Percentiles rank a stretch among this genome's conserved stretches.
These are phyloP conservation scores for Anthopleura xanthogrammica DNA, from an alignment of 92 coral and sea anemone species.

Conservation along the genomic window DNA sequence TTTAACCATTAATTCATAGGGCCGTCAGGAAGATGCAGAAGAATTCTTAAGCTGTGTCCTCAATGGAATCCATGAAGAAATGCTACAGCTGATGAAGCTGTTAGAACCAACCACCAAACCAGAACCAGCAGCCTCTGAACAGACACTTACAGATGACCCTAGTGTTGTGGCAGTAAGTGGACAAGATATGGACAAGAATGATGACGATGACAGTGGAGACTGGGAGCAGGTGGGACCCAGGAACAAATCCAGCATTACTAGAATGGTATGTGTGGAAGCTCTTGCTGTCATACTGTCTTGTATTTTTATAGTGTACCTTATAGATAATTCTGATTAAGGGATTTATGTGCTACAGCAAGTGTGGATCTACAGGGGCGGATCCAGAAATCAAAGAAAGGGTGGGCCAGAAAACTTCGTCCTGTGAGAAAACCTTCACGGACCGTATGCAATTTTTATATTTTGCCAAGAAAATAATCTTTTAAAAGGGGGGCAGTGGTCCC, in stretches of 20 bases:
- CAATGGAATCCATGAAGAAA: constrained; percentile 95
- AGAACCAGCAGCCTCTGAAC: constrained; percentile 3
- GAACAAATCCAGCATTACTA: constrained; percentile 93
- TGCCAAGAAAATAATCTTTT: too few relatives aligned
- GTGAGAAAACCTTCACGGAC: too few relatives aligned
- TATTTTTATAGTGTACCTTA: background rate
- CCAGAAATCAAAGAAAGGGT: too few relatives aligned
- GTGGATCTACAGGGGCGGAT: too few relatives aligned
- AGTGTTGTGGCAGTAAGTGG: constrained; percentile 35
- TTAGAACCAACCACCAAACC: constrained; percentile 38
- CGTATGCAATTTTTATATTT: too few relatives aligned
- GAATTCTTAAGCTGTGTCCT: constrained; percentile 92
- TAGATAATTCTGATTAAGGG: too few relatives aligned
- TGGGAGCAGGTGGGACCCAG: constrained; percentile 99
- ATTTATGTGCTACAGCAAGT: too few relatives aligned
- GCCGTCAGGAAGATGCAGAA: constrained; percentile 97
- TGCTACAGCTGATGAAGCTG: constrained; percentile 60
- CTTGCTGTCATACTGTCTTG: background rate
- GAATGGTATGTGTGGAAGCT: constrained; percentile 54
- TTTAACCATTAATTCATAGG: constrained; percentile 36
- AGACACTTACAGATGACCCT: constrained; percentile 5
- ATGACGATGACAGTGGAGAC: constrained; percentile 80
- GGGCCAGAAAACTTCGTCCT: too few relatives aligned
- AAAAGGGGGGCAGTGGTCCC: too few relatives aligned
- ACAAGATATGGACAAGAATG: constrained; percentile 40